A percentile compares a stretch with the other conserved stretches of the same genome.
Evolutionary conservation across 2,888 invertebrate genomes (phyloP).

Genomic region (Erannis defoliaria): DNA sequence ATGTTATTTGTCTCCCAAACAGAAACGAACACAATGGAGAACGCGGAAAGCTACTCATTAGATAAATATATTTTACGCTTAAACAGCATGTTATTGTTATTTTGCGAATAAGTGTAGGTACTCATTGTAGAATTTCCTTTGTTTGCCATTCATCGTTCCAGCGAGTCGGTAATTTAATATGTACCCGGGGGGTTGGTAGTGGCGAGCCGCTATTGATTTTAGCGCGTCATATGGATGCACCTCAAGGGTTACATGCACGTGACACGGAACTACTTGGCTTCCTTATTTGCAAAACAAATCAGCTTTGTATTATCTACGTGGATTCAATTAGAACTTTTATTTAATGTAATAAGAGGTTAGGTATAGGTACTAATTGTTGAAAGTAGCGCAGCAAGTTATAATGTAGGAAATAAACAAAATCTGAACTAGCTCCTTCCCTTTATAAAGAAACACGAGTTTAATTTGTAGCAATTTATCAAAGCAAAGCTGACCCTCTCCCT

Average conservation of each 20-base stretch:
- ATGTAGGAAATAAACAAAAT: not conserved
- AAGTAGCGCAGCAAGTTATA: not conserved
- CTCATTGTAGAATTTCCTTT: conserved; percentile 37
- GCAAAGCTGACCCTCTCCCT: conserved; percentile 24
- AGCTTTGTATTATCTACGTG: conserved; percentile 32
- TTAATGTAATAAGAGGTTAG: too few relatives aligned
- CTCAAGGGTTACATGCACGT: conserved; percentile 44
- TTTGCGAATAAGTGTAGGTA: conserved; percentile 22
- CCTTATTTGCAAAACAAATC: conserved; percentile 40
- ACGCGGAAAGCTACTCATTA: conserved; percentile 10
- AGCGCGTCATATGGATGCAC: conserved; percentile 45
- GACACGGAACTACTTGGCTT: conserved; percentile 38
- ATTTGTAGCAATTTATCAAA: conserved; percentile 23
- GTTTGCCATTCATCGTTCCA: conserved; percentile 36
- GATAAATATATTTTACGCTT: conserved; percentile 24
- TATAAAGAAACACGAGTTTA: conserved; percentile 9
- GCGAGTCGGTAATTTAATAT: conserved; percentile 46
- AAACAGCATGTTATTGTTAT: conserved; percentile 27
- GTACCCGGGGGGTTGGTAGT: conserved; percentile 34
- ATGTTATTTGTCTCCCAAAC: conserved; percentile 15
- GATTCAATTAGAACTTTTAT: conserved; percentile 4
- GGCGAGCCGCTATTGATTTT: conserved; percentile 50
- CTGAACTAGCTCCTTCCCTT: conserved; percentile 7
- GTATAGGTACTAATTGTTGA: too few relatives aligned
- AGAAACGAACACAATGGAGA: not conserved